phyloP scores from a whole-genome alignment of 2,797 vertebrate species.

The Diglossa cyanea region DNA sequence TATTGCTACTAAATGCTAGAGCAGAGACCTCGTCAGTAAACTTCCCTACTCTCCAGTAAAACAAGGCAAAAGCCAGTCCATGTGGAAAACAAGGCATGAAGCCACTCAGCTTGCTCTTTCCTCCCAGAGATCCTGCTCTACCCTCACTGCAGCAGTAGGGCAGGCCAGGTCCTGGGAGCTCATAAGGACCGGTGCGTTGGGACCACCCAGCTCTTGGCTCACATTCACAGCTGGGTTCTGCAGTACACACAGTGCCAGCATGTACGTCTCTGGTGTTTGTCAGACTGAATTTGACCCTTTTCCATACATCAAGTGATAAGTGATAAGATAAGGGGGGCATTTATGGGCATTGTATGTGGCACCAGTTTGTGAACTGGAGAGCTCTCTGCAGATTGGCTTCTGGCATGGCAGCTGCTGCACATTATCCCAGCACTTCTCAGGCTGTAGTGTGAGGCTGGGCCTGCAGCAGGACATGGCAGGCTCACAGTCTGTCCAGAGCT shows the following conservation, averaged over 20 bases:
- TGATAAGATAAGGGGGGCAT: background rate
- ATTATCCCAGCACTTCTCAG: background rate
- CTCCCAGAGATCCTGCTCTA: background rate
- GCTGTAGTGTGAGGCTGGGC: background rate
- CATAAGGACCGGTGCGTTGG: background rate
- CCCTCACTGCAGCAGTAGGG: background rate
- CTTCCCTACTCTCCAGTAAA: background rate
- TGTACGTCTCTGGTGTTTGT: background rate
- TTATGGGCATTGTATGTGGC: fast-evolving
- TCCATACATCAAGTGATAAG: background rate
- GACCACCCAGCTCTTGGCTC: background rate
- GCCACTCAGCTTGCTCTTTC: background rate
- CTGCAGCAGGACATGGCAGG: background rate
- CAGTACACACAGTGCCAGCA: background rate
- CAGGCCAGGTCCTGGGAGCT: background rate
- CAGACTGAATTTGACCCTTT: background rate
- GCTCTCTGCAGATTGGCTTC: background rate
- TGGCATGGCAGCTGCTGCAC: background rate
- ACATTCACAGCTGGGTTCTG: background rate
- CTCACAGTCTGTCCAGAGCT: background rate
- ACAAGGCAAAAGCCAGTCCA: too few species aligned
- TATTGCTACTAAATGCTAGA: background rate
- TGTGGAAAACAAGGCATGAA: background rate
- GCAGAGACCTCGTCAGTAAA: background rate
- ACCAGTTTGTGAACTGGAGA: background rate